Conservation (phyloP, 92 coral and sea anemone genomes). For the Virgularia gustaviana region DNA sequence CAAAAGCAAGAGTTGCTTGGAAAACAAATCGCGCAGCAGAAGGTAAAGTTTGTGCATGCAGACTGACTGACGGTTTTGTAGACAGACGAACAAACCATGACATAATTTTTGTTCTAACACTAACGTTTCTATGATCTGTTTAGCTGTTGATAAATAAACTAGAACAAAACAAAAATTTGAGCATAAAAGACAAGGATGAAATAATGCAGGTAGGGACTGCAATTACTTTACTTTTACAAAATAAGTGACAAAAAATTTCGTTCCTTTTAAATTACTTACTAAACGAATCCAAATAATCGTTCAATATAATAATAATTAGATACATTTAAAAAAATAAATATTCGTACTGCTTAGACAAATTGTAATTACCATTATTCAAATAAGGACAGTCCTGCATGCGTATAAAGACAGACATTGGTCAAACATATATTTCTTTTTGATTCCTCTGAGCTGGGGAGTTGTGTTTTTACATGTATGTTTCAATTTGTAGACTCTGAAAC, state of each 20-base stretch:
- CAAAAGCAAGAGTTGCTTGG: constrained; percentile 82
- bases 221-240: too few species aligned
- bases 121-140: neutral
- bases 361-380: too few species aligned
- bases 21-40: constrained; percentile 85
- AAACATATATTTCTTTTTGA: neutral
- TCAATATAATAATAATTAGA: too few species aligned
- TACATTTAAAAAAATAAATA: too few species aligned
- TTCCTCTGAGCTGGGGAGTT: neutral
- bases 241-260: too few species aligned
- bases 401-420: neutral
- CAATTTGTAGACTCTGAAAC: constrained; percentile 70
- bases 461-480: neutral
- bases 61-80: neutral
- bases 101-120: neutral
- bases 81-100: neutral
- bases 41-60: constrained; percentile 41
- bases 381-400: neutral
- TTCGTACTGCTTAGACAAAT: too few species aligned
- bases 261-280: too few species aligned
- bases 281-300: too few species aligned
- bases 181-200: constrained; percentile 68
- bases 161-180: constrained; percentile 75
- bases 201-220: constrained; percentile 89
- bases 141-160: constrained; percentile 90